These are phyloP conservation scores for Lydus trimaculatus DNA, from an alignment of 2,888 invertebrate genomes.

Conservation along the genomic window DNA sequence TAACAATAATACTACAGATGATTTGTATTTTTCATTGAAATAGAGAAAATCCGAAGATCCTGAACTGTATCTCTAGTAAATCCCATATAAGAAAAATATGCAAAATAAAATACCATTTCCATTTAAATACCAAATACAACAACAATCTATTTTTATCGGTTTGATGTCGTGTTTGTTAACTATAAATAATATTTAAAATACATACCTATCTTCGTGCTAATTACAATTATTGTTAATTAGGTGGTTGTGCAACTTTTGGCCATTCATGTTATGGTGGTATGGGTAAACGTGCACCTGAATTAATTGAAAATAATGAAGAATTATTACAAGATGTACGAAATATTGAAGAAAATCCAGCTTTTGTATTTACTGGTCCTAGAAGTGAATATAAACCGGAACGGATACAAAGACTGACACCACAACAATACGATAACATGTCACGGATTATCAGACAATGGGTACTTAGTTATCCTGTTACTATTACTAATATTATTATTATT, in stretches of 20 bases:
- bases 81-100: not conserved
- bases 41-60: not conserved
- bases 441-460: constrained; percentile 61
- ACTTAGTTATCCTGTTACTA: constrained; percentile 12
- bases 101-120: not conserved
- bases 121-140: not conserved
- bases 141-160: not conserved
- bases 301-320: constrained; percentile 53
- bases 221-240: constrained; percentile 56
- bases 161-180: not conserved
- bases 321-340: constrained; percentile 46
- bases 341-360: constrained; percentile 43
- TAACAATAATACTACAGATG: not conserved
- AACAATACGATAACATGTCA: constrained; percentile 53
- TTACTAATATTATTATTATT: not conserved
- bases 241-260: constrained; percentile 75
- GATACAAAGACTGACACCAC: constrained; percentile 37
- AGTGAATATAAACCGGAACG: constrained; percentile 40
- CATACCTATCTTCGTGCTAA: not conserved
- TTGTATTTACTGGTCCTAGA: constrained; percentile 48
- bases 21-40: not conserved
- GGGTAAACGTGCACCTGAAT: constrained; percentile 68
- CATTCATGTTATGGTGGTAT: constrained; percentile 80
- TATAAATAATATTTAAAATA: not conserved
- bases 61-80: not conserved